phyloP scores from a whole-genome alignment of 2,888 invertebrate species.

The Pachymerium ferrugineum region DNA sequence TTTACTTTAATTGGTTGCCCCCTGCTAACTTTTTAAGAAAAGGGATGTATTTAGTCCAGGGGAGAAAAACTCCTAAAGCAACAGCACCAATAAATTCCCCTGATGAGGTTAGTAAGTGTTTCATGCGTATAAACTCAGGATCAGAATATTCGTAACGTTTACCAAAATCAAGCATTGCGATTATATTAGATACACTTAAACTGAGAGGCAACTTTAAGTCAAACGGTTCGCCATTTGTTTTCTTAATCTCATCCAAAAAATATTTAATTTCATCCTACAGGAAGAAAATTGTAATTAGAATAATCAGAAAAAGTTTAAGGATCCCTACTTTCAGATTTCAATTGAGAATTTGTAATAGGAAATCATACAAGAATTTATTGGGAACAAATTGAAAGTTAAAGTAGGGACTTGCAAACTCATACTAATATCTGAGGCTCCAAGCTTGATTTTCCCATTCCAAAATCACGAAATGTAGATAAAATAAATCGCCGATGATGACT shows the following conservation, averaged over 20 bases:
- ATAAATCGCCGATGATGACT: not conserved
- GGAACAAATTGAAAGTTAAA: too few relatives aligned
- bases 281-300: too few relatives aligned
- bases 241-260: not conserved
- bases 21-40: not conserved
- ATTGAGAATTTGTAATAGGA: not conserved
- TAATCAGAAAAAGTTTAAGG: too few relatives aligned
- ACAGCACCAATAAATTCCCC: not conserved
- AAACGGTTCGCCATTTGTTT: not conserved
- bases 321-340: not conserved
- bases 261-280: not conserved
- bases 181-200: not conserved
- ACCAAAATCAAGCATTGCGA: not conserved
- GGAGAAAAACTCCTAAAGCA: not conserved
- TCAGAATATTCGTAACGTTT: not conserved
- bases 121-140: not conserved
- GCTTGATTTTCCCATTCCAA: slow-evolving; percentile 17
- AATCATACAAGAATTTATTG: too few relatives aligned
- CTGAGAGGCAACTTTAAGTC: not conserved
- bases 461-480: not conserved
- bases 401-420: not conserved
- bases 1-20: not conserved
- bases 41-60: not conserved
- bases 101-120: not conserved
- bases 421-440: slow-evolving; percentile 5